Percentiles rank a stretch among this genome's conserved stretches.
Conservation (phyloP, 2,888 invertebrate species). For the Stenichneumon culpator region DNA sequence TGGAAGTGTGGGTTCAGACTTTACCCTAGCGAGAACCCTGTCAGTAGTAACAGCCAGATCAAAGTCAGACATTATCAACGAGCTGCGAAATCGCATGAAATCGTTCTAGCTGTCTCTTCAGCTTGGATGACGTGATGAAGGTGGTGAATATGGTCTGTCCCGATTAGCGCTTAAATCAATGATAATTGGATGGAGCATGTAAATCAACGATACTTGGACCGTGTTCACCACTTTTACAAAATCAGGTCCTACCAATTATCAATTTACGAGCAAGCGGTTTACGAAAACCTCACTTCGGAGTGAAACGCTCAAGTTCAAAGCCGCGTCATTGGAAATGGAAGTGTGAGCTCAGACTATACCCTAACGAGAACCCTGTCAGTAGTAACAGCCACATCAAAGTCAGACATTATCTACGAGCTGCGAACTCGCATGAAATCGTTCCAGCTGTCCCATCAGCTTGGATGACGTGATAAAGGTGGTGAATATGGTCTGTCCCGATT, state of each 20-base stretch:
- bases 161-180: too few relatives aligned
- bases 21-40: conserved; percentile 30
- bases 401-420: conserved; percentile 38
- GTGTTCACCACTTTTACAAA: too few relatives aligned
- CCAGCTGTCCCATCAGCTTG: neutral
- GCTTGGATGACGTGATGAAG: neutral
- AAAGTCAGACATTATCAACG: conserved; percentile 54
- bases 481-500: too few relatives aligned
- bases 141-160: too few relatives aligned
- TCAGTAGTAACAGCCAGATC: conserved; percentile 62
- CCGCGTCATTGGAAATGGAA: conserved; percentile 13
- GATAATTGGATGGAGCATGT: too few relatives aligned
- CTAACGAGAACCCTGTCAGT: conserved; percentile 55
- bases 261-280: neutral
- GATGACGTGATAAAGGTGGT: neutral
- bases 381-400: conserved; percentile 60
- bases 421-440: neutral
- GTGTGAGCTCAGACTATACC: conserved; percentile 6
- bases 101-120: neutral
- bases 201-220: too few relatives aligned
- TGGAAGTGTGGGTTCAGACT: conserved; percentile 19
- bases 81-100: neutral
- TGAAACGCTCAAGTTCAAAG: neutral
- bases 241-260: too few relatives aligned
- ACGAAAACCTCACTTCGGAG: conserved; percentile 23